Evolutionary conservation across 35 echinoderm and acorn worm species (phyloP).

Genomic region (Antedon bifida): DNA sequence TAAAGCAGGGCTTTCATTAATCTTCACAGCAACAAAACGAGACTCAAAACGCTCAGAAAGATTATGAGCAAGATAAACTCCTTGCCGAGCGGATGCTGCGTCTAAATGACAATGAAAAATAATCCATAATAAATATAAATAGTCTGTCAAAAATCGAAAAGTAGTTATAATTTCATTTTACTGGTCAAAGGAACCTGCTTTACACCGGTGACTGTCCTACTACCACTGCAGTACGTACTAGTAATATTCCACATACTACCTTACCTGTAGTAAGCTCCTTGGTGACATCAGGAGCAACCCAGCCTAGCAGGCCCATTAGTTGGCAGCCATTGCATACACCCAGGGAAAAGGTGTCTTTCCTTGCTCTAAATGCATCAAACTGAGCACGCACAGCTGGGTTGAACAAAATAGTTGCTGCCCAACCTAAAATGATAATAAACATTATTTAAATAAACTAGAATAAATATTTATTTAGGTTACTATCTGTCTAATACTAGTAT

Average conservation of each 20-base stretch:
- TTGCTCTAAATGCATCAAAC: constrained; percentile 87
- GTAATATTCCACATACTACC: not conserved
- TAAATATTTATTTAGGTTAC: too few species aligned
- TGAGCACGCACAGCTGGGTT: constrained; percentile 64
- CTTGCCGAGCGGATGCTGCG: constrained; percentile 33
- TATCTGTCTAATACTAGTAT: too few species aligned
- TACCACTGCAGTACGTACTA: too few species aligned
- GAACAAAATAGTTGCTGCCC: constrained; percentile 80
- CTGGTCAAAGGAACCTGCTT: too few species aligned
- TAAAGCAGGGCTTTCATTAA: constrained; percentile 47
- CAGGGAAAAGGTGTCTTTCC: constrained; percentile 74
- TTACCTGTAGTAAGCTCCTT: not conserved
- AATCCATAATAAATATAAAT: not conserved
- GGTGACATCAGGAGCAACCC: constrained; percentile 58
- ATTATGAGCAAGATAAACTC: constrained; percentile 68
- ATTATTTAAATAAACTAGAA: too few species aligned
- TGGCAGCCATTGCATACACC: constrained; percentile 96
- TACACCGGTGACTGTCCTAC: too few species aligned
- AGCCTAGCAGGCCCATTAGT: constrained; percentile 78
- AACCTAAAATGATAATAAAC: constrained; percentile 30
- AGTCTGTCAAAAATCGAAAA: not conserved
- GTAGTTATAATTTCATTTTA: too few species aligned
- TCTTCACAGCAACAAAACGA: constrained; percentile 72
- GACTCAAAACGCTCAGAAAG: constrained; percentile 79
- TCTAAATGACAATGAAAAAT: not conserved